Percentiles rank a stretch among this genome's conserved stretches.
Conservation (phyloP, 2,888 invertebrate species). For the Platycnemis pennipes region DNA sequence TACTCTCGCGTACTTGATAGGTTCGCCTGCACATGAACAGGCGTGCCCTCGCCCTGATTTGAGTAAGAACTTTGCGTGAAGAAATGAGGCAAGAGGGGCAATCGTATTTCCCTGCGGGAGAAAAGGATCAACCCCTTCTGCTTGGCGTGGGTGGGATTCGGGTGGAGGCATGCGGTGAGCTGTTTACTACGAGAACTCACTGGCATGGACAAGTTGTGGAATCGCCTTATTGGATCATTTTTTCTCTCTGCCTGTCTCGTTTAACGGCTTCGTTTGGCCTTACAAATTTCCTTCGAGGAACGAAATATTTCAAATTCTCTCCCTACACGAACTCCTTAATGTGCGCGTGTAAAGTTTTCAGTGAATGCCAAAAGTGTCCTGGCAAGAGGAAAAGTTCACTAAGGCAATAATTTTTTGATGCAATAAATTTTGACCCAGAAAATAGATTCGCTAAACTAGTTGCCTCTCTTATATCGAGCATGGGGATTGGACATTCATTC, state of each 20-base stretch:
- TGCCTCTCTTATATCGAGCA: too few species aligned
- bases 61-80: too few species aligned
- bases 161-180: not conserved
- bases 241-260: not conserved
- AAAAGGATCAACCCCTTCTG: not conserved
- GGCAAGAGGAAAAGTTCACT: too few species aligned
- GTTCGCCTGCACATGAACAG: not conserved
- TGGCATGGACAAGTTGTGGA: not conserved
- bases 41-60: too few species aligned
- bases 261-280: not conserved
- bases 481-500: too few species aligned
- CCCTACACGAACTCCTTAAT: too few species aligned
- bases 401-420: too few species aligned
- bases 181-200: not conserved
- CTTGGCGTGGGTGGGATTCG: too few species aligned
- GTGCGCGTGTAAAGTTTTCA: too few species aligned
- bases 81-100: not conserved
- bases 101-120: not conserved
- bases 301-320: not conserved
- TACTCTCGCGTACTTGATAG: not conserved
- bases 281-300: not conserved
- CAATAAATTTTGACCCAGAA: too few species aligned
- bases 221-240: not conserved
- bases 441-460: too few species aligned
- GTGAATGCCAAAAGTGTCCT: too few species aligned